phyloP scores from a whole-genome alignment of 2,888 invertebrate genomes.

The Timema cristinae region DNA sequence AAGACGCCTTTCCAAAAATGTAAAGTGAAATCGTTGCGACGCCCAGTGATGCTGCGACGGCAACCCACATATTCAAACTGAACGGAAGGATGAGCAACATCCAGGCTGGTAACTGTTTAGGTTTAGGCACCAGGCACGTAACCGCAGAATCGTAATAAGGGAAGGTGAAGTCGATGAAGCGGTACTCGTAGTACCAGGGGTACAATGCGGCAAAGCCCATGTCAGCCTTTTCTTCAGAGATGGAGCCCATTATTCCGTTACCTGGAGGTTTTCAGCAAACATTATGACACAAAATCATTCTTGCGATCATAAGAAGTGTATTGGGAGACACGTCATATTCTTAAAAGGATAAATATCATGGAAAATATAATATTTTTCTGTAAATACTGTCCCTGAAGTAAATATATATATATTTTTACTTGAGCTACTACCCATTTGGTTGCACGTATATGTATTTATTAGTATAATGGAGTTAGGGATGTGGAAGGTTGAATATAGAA shows the following conservation, averaged over 20 bases:
- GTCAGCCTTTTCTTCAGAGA: not conserved
- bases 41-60: not conserved
- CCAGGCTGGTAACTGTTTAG: constrained; percentile 7
- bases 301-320: too few relatives aligned
- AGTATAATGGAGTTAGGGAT: too few relatives aligned
- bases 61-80: not conserved
- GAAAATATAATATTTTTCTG: too few relatives aligned
- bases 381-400: too few relatives aligned
- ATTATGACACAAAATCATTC: too few relatives aligned
- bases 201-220: constrained; percentile 1
- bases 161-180: not conserved
- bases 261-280: too few relatives aligned
- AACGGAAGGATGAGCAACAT: constrained; percentile 3
- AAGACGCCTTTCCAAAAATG: not conserved
- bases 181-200: not conserved
- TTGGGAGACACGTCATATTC: too few relatives aligned
- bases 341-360: too few relatives aligned
- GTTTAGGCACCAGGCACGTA: constrained; percentile 8
- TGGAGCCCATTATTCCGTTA: not conserved
- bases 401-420: too few relatives aligned
- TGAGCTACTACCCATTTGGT: too few relatives aligned
- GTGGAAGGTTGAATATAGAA: too few relatives aligned
- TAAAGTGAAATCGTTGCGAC: not conserved
- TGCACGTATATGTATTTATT: too few relatives aligned
- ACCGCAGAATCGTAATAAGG: not conserved